These are phyloP conservation scores for Philhelius pedissequus DNA, from an alignment of 2,888 invertebrate species.

Conservation along the genomic window DNA sequence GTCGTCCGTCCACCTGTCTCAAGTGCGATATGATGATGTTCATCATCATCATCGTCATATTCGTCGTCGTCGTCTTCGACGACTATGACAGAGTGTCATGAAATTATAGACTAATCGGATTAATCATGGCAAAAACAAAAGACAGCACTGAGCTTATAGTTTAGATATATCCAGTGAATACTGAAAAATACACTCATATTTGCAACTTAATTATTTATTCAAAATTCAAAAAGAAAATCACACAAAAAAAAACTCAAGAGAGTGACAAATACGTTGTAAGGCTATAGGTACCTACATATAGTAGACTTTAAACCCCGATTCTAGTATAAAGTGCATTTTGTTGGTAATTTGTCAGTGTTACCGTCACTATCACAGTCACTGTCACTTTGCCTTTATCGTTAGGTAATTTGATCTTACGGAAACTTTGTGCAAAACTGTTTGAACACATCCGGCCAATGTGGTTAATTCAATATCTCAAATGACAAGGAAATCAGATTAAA, in stretches of 20 bases:
- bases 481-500: conserved; percentile 43
- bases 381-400: neutral
- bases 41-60: conserved; percentile 7
- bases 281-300: neutral
- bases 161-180: conserved; percentile 1
- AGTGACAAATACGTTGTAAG: conserved; percentile 20
- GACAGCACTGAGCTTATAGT: neutral
- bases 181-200: conserved; percentile 3
- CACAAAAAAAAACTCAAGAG: conserved; percentile 15
- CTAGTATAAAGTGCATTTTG: neutral
- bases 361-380: neutral
- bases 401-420: conserved; percentile 42
- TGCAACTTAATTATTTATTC: conserved; percentile 40
- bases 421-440: conserved; percentile 30
- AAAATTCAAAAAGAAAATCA: conserved; percentile 5
- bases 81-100: neutral
- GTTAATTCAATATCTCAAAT: conserved; percentile 30
- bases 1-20: conserved; percentile 48
- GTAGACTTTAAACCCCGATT: conserved; percentile 21
- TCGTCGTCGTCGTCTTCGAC: neutral
- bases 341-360: neutral
- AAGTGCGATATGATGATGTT: conserved; percentile 5
- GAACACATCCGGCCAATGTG: conserved; percentile 51
- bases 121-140: conserved; percentile 44
- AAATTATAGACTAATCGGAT: conserved; percentile 54